A percentile compares a stretch with the other conserved stretches of the same genome.
Evolutionary conservation across 2,113 vertebrate genomes (phyloP).

Genomic region (Silurus asotus): DNA sequence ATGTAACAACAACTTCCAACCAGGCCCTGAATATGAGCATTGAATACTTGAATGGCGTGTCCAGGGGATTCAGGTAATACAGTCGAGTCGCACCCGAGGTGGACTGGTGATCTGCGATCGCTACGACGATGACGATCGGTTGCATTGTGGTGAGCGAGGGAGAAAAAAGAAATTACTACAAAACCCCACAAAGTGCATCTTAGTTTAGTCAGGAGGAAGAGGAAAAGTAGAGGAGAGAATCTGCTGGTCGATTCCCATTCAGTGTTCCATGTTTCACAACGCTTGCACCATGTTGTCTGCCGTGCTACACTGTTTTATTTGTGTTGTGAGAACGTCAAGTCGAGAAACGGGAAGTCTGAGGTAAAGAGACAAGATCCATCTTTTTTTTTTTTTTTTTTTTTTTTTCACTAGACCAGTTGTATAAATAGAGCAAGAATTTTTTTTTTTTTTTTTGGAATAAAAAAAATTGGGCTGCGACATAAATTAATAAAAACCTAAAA

Average conservation of each 20-base stretch:
- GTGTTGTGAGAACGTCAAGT: slow-evolving; percentile 42
- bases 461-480: slow-evolving; percentile 58
- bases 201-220: slow-evolving; percentile 34
- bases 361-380: slow-evolving; percentile 65
- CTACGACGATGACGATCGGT: slow-evolving; percentile 61
- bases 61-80: slow-evolving; percentile 54
- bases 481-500: slow-evolving; percentile 62
- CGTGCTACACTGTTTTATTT: slow-evolving; percentile 41
- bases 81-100: slow-evolving; percentile 34
- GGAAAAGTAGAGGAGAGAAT: slow-evolving; percentile 61
- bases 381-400: slow-evolving; percentile 57
- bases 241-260: slow-evolving; percentile 80
- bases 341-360: slow-evolving; percentile 73
- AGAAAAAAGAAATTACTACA: slow-evolving; percentile 57
- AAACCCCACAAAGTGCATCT: slow-evolving; percentile 68
- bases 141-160: slow-evolving; percentile 70
- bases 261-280: slow-evolving; percentile 33
- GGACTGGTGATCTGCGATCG: slow-evolving; percentile 10
- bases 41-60: slow-evolving; percentile 80
- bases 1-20: slow-evolving; percentile 89
- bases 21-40: slow-evolving; percentile 68
- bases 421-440: slow-evolving; percentile 44
- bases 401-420: slow-evolving; percentile 60
- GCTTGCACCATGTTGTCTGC: slow-evolving; percentile 43
- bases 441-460: slow-evolving; percentile 41